phyloP scores from a whole-genome alignment of 2,888 invertebrate genomes.

The Heteromurus nitidus region DNA sequence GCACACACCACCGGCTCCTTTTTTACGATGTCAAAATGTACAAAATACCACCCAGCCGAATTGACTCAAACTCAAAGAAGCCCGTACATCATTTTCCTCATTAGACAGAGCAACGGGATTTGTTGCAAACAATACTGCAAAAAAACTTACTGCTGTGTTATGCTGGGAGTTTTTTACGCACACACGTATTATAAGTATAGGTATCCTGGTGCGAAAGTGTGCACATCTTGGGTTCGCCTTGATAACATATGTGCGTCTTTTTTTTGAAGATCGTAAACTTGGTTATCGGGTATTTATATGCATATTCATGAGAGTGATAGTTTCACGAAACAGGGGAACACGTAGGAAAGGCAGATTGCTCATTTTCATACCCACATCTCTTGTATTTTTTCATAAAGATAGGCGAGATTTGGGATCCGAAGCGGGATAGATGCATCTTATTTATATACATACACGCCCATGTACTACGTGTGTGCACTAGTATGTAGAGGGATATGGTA shows the following conservation, averaged over 20 bases:
- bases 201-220: too few species aligned
- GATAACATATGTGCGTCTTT: too few species aligned
- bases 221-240: too few species aligned
- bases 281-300: constrained; percentile 17
- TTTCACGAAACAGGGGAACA: not conserved
- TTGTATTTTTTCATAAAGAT: too few species aligned
- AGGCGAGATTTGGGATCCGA: too few species aligned
- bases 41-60: constrained; percentile 26
- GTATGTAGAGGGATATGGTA: too few species aligned
- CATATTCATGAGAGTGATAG: constrained; percentile 3
- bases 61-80: constrained; percentile 31
- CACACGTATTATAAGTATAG: constrained; percentile 1
- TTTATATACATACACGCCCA: too few species aligned
- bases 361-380: too few species aligned
- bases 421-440: too few species aligned
- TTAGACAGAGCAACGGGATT: constrained; percentile 49
- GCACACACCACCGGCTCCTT: constrained; percentile 2
- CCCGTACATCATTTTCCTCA: constrained; percentile 28
- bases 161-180: too few species aligned
- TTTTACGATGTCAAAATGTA: constrained; percentile 11
- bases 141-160: constrained; percentile 14
- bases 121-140: constrained; percentile 55
- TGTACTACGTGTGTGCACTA: too few species aligned
- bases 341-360: not conserved
- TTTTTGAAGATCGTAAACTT: constrained; percentile 1